Evolutionary conservation across 2,888 invertebrate genomes (phyloP), one percentile per base, ranked within the genome.

Genomic region (Ethmia dodecea): DNA sequence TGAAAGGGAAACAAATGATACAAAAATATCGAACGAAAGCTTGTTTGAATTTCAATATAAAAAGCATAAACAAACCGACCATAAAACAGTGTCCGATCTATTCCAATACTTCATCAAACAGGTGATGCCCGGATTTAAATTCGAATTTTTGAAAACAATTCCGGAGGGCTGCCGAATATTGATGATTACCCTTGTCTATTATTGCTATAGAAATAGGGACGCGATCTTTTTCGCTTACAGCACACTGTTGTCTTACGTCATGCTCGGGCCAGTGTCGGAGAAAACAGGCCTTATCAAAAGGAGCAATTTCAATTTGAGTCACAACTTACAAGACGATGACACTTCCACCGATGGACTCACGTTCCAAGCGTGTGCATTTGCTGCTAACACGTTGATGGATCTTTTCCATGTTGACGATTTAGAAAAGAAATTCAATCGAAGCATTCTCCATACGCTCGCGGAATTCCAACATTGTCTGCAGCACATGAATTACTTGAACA

Each of bases 381-480:
- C 37, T 5, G 40, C 46, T 0, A 34, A 38, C 27, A 34, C 38
- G 22, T 31, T 52, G 20, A 38, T 51, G n/a, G 38, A 49, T 12
- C 36, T 43, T 3, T 54, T 52, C 34, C 43, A 50, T 18, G 29
- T 40, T 3, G 29, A 13, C 14, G 30, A 39, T 24, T 12, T 47
- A 5, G 38, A 38, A n/a, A 18, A 37, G 2, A 37, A 29, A 6
- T 53, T 47, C 22, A 33, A 51, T 28, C 36, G 45, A 13, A 25
- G 34, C n/a, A 30, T 47, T 13, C 40, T 66, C 27, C 67, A 66
- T 16, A 40, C 33, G 18, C 38, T 65, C n/a, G 47, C 60, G 0
- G 65, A 64, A 34, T 65, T 64, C 13, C 53, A 57, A 33, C 64
- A 66, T 43, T 61, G 64, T 25, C 37, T 66, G 24, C 58, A 65